Evolutionary conservation across 2,113 vertebrate species (phyloP).

Genomic region (Scartelaos histophorus): DNA sequence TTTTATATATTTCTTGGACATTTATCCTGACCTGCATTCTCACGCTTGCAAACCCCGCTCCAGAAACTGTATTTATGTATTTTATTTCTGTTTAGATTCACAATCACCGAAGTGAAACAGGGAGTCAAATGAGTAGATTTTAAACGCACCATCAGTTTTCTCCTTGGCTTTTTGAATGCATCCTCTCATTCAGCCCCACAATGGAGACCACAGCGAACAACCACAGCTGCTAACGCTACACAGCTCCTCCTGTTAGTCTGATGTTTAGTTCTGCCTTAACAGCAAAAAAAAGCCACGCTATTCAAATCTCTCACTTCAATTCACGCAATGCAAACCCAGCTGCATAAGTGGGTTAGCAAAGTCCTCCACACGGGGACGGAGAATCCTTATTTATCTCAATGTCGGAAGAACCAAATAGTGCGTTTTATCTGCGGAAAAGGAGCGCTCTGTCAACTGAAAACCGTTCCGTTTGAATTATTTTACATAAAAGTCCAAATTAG

Average conservation of each 20-base stretch:
- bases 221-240: slow-evolving; percentile 67
- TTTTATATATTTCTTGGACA: too few relatives aligned
- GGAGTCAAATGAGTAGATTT: slow-evolving; percentile 12
- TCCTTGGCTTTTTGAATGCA: slow-evolving; percentile 47
- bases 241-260: slow-evolving; percentile 58
- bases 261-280: slow-evolving; percentile 70
- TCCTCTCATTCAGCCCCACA: slow-evolving; percentile 63
- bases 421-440: slow-evolving; percentile 13
- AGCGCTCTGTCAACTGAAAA: background rate
- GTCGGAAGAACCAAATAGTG: slow-evolving; percentile 3
- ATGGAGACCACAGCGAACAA: slow-evolving; percentile 58
- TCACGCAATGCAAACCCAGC: slow-evolving; percentile 69
- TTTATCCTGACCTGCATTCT: too few relatives aligned
- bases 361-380: slow-evolving; percentile 35
- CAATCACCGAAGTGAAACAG: slow-evolving; percentile 14
- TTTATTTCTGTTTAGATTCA: slow-evolving; percentile 13
- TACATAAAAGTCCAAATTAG: slow-evolving; percentile 2
- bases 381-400: slow-evolving; percentile 21
- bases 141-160: slow-evolving; percentile 32
- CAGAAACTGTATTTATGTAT: slow-evolving; percentile 20
- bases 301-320: slow-evolving; percentile 71
- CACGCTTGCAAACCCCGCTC: slow-evolving; percentile 17
- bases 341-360: slow-evolving; percentile 65
- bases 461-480: background rate
- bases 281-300: slow-evolving; percentile 66